A percentile compares a stretch with the other conserved stretches of the same genome.
phyloP scores from a whole-genome alignment of 2,888 invertebrate species.

The Sinotaia quadrata region DNA sequence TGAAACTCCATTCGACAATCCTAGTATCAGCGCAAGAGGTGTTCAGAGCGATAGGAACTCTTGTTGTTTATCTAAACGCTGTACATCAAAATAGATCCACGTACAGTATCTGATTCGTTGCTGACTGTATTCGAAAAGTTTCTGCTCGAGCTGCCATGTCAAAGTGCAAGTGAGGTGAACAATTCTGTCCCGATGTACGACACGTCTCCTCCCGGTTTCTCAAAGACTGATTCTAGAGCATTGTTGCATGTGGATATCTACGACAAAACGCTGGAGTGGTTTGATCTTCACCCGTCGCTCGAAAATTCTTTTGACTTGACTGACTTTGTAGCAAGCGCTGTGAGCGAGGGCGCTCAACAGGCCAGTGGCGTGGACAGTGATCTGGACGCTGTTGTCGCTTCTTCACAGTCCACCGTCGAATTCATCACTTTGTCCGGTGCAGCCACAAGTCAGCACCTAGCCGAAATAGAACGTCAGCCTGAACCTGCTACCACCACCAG shows the following conservation, averaged over 20 bases:
- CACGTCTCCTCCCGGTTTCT: constrained; percentile 34
- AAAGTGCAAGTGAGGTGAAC: constrained; percentile 39
- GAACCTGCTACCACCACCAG: constrained; percentile 28
- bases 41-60: too few species aligned
- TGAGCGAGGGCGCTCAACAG: not conserved
- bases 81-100: constrained; percentile 39
- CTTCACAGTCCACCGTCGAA: too few species aligned
- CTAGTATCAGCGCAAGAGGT: not conserved
- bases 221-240: constrained; percentile 40
- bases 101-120: constrained; percentile 28
- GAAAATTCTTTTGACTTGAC: constrained; percentile 36
- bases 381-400: constrained; percentile 29
- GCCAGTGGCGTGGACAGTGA: constrained; percentile 5
- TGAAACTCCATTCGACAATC: constrained; percentile 26
- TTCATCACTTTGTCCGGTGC: constrained; percentile 26
- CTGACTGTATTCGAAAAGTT: constrained; percentile 27
- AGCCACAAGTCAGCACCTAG: constrained; percentile 31
- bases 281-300: constrained; percentile 34
- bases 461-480: constrained; percentile 33
- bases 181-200: constrained; percentile 43
- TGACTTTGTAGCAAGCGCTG: constrained; percentile 17
- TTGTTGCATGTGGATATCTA: constrained; percentile 34
- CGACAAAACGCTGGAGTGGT: constrained; percentile 31
- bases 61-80: too few species aligned
- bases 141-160: constrained; percentile 33